These are phyloP conservation scores for Gnathonemus longibarbis DNA, from an alignment of 2,113 vertebrate genomes.

Conservation along the genomic window DNA sequence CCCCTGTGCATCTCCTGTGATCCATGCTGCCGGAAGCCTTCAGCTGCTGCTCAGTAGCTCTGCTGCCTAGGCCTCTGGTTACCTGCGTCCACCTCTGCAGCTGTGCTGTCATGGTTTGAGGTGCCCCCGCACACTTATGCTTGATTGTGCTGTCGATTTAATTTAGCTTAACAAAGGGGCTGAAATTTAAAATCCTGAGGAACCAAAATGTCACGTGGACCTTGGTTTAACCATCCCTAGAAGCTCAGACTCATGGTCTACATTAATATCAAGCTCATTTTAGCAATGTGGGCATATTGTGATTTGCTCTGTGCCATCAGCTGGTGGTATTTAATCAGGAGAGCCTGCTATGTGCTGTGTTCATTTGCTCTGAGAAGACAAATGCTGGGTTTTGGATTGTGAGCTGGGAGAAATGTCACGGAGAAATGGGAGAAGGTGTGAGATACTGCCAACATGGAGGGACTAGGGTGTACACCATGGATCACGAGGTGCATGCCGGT, in stretches of 20 bases:
- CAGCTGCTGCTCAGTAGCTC: background rate
- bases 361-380: background rate
- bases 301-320: background rate
- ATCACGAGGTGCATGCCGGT: background rate
- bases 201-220: background rate
- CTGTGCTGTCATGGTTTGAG: background rate
- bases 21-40: background rate
- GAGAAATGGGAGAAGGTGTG: background rate
- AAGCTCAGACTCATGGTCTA: background rate
- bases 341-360: background rate
- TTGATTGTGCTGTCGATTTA: background rate
- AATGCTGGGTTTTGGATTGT: background rate
- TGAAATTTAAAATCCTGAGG: background rate
- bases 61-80: background rate
- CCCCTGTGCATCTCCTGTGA: background rate
- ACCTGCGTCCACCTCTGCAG: background rate
- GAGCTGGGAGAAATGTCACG: background rate
- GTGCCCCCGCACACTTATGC: background rate
- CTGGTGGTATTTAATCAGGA: background rate
- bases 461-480: background rate
- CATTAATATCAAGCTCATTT: background rate
- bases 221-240: background rate
- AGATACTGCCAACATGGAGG: background rate
- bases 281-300: background rate
- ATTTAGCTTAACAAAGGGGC: background rate